Base-by-base conservation (phyloP, 2,113 vertebrate species). In the Cricetomys ansorgei region DNA sequence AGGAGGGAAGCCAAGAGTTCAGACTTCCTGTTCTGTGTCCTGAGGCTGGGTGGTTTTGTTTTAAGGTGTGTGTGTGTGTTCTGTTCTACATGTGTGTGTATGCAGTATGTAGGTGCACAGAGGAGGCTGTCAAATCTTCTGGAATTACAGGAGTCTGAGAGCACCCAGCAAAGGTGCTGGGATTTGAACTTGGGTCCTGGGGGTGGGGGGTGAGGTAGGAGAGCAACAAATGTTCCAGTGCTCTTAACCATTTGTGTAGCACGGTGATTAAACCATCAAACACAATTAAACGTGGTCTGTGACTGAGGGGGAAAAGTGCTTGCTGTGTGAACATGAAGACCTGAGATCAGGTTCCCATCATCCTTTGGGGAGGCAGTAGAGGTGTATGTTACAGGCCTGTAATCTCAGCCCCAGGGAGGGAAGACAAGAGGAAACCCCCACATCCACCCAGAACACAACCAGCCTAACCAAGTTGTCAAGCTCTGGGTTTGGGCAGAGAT, bases 181-280 rank as follows among this genome's bases (percentile, higher is more conserved):
- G n/a, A n/a, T n/a, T n/a, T 59, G 57, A 59, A 59, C 57, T 59
- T 59, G 21, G 57, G 15, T 17, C 57, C 21, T 59, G 57, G 57
- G n/a, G n/a, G n/a, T n/a, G n/a, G n/a, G n/a, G n/a, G n/a, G n/a
- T n/a, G n/a, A n/a, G n/a, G n/a, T n/a, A n/a, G n/a, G 43, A 64
- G n/a, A 84, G 16, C 79, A 16, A 8, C 55, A 43, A 29, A n/a
- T 43, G n/a, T 8, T n/a, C n/a, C n/a, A n/a, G n/a, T n/a, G n/a
- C n/a, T n/a, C n/a, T n/a, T n/a, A n/a, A n/a, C 4, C 43, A 13
- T 65, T 64, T 84, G 16, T 11, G n/a, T 11, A 86, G 84, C 19
- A 45, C 43, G 90, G 23, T 75, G 85, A 88, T 55, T 88, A 93
- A 96, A 43, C 40, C 34, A 67, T 85, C 88, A 83, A 92, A 97